Evolutionary conservation across 2,113 vertebrate species (phyloP), one percentile per base, ranked within the genome.

Genomic region (Pholis gunnellus): DNA sequence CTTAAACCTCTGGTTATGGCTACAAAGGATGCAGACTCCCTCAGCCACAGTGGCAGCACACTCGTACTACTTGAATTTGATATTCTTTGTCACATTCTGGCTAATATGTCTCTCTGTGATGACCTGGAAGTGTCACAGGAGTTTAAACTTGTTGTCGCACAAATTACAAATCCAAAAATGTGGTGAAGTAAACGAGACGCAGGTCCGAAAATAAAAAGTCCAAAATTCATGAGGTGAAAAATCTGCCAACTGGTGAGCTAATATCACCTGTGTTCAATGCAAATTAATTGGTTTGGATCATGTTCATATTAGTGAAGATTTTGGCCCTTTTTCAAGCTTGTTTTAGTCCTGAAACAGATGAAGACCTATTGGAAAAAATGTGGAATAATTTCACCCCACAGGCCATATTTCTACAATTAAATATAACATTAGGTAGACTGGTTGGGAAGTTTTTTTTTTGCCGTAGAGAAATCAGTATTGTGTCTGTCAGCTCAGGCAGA

Each of bases 31-130:
- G 42, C 44, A 20, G 27, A 50, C 22, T 72, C 22, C 6, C 6
- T 44, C 20, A 68, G n/a, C 68, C 69, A 69, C 75, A 54, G 61
- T 34, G 66, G 81, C 40, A 72, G 29, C 50, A 9, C 4, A 22
- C 36, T 75, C n/a, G 17, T 27, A 14, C 61, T 77, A 48, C 40
- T 82, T 72, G 15, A 75, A 27, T 74, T 79, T 87, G 15, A 88
- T 86, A 17, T 46, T 72, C 27, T 86, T 59, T 86, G 70, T 78
- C 86, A 89, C 60, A 52, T 73, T 81, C 54, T 91, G 79, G 63
- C 63, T 59, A 29, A 73, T 61, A 38, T 48, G 31, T 17, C 14
- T 66, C 63, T 42, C n/a, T 70, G 25, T 42, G 67, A 63, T 11
- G 8, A 77, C 22, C 54, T 81, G 82, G 86, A 85, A 85, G 71